These are phyloP conservation scores for Erpornis zantholeuca DNA, from an alignment of 2,113 vertebrate species.

Conservation along the genomic window DNA sequence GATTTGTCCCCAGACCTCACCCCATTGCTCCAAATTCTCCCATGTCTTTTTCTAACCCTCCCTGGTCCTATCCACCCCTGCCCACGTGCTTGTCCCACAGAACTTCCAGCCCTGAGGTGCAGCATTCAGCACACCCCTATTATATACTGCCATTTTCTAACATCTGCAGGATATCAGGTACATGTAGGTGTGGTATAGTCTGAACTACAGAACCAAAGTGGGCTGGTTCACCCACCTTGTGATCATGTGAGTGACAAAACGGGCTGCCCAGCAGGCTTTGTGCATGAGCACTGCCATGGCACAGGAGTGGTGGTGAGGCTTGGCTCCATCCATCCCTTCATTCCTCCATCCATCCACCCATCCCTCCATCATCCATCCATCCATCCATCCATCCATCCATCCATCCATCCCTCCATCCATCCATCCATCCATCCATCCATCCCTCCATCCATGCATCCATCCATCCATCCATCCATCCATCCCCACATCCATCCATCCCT, in stretches of 20 bases:
- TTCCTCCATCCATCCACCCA: neutral
- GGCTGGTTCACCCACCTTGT: neutral
- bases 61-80: neutral
- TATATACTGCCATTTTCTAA: neutral
- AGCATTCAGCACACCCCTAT: neutral
- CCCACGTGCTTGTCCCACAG: neutral
- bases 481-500: neutral
- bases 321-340: rapidly evolving
- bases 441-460: rapidly evolving
- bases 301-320: neutral
- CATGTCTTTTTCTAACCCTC: neutral
- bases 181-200: neutral
- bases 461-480: neutral
- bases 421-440: rapidly evolving
- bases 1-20: neutral
- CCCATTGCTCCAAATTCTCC: neutral
- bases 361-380: neutral
- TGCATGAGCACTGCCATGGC: neutral
- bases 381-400: rapidly evolving
- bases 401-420: rapidly evolving
- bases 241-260: neutral
- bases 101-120: neutral
- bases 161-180: neutral
- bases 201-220: neutral
- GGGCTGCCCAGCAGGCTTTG: neutral